Evolutionary conservation across 1,140 invertebrate species (phyloP).

Genomic region (Heliconius eleuchia): DNA sequence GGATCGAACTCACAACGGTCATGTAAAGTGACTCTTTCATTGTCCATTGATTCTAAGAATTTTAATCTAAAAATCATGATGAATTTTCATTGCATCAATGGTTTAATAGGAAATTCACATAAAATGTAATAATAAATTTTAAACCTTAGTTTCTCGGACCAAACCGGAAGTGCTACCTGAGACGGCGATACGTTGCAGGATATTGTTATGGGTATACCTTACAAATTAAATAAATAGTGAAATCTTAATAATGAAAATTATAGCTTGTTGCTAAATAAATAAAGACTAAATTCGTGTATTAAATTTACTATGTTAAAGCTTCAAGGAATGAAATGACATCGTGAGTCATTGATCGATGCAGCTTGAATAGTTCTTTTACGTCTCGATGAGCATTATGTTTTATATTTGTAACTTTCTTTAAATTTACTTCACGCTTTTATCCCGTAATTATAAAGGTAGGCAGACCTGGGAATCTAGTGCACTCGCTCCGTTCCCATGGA

Average conservation of each 20-base stretch:
- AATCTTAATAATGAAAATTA: neutral
- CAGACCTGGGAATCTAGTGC: no score
- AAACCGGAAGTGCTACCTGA: slow-evolving; percentile 25
- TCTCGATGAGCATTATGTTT: neutral
- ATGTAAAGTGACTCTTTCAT: no score
- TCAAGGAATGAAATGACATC: neutral
- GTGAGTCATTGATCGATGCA: neutral
- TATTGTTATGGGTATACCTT: slow-evolving; percentile 21
- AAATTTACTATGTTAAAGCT: neutral
- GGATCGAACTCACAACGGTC: no score
- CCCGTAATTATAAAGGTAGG: no score
- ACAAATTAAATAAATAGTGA: neutral
- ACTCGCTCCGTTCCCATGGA: no score
- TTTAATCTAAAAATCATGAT: neutral
- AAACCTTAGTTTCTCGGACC: neutral
- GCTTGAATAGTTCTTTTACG: neutral
- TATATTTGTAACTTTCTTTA: neutral
- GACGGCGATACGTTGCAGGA: slow-evolving; percentile 10
- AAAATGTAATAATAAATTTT: neutral
- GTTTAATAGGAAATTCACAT: neutral
- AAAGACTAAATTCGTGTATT: neutral
- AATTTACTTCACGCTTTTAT: neutral
- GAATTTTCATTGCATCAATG: neutral
- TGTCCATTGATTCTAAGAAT: neutral
- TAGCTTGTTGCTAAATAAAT: neutral